Evolutionary conservation across 1,140 invertebrate species (phyloP), one percentile per base, ranked within the genome.

Genomic region (Paraescarpia echinospica): DNA sequence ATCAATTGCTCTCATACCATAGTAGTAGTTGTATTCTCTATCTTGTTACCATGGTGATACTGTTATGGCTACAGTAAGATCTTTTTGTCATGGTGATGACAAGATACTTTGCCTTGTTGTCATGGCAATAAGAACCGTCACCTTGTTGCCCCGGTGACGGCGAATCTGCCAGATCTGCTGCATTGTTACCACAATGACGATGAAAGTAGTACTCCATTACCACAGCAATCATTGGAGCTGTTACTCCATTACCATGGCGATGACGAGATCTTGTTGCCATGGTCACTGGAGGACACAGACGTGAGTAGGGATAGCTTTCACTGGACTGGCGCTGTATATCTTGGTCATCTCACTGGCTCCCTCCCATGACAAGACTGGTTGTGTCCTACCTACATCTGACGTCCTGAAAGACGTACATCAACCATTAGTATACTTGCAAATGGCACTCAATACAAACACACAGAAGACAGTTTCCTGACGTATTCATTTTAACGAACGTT

Each of bases 201-300:
- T 77, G 22, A 77, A 31, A 77, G 8, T 18, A 27, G 18, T 31
- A 4, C 59, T 77, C 0, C 27, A 31, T 18, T 77, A 31, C 59
- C 59, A 77, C 27, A 31, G 22, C 59, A 77, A 77, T 27, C 8
- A 18, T 77, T 77, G 22, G 59, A 27, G 2, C 59, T 1, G 59
- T 31, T 77, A 31, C 59, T 27, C 18, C 22, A 18, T 77, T 31
- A 27, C 59, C 59, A 77, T 77, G 59, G 59, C 22, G 2, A 77
- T 77, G 59, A 77, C 22, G 59, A 77, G 59, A 77, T 77, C 14
- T 77, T 77, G 59, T 77, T 77, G 4, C 59, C 59, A 77, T 77
- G 59, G 59, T 77, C 59, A 77, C 59, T 77, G 59, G 59, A 77
- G 59, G 59, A 77, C 59, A 77, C 59, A 77, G 59, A 77, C 59